Percentiles rank a stretch among this genome's conserved stretches.
Evolutionary conservation across 1,140 invertebrate genomes (phyloP).

Genomic region (Leptinotarsa texana): DNA sequence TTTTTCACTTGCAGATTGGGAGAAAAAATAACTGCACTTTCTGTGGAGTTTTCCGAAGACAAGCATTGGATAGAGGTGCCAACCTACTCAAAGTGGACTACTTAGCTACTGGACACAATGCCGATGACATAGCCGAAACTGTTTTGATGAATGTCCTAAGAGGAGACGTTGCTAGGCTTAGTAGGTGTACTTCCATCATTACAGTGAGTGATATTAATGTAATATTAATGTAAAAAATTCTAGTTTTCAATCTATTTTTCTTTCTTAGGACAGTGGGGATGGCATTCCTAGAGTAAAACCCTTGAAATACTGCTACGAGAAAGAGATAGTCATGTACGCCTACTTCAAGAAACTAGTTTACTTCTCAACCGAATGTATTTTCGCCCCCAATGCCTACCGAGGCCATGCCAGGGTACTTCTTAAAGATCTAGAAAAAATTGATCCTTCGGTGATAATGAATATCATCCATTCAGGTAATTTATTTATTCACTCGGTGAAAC

Average conservation of each 20-base stretch:
- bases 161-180: slow-evolving; percentile 92
- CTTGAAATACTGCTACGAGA: slow-evolving; percentile 98
- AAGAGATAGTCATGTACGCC: slow-evolving; percentile 99
- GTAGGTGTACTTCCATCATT: slow-evolving; percentile 86
- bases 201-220: slow-evolving; percentile 65
- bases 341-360: slow-evolving; percentile 97
- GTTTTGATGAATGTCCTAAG: slow-evolving; percentile 97
- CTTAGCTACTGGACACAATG: slow-evolving; percentile 98
- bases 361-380: slow-evolving; percentile 98
- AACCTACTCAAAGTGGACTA: slow-evolving; percentile 84
- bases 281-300: slow-evolving; percentile 94
- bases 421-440: slow-evolving; percentile 94
- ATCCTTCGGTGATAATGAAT: slow-evolving; percentile 93
- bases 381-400: slow-evolving; percentile 97
- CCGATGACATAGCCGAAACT: slow-evolving; percentile 99
- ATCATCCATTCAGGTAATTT: slow-evolving; percentile 90
- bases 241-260: slow-evolving; percentile 30
- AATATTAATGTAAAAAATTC: too few species aligned
- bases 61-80: slow-evolving; percentile 94
- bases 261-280: slow-evolving; percentile 71
- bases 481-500: too few species aligned
- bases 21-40: slow-evolving; percentile 99
- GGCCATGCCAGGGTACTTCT: slow-evolving; percentile 90
- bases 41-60: slow-evolving; percentile 95
- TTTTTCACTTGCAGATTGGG: slow-evolving; percentile 71